These are phyloP conservation scores for Hydropotes inermis DNA, from an alignment of 2,113 vertebrate species.

Conservation along the genomic window DNA sequence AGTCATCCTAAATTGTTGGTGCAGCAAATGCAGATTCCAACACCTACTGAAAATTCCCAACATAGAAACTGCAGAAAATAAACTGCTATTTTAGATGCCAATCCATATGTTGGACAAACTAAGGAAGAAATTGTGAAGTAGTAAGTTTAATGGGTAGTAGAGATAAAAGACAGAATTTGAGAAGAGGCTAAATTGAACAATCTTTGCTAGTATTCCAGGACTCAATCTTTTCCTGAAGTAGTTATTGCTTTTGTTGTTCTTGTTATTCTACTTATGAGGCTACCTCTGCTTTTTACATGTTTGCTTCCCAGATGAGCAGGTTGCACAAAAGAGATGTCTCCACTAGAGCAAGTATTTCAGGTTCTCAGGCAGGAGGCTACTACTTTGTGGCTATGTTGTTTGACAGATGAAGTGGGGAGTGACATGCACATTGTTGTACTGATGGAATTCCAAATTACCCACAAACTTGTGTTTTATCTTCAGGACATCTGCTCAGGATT, in stretches of 20 bases:
- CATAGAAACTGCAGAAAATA: conserved; percentile 74
- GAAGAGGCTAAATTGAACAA: neutral
- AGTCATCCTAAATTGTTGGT: conserved; percentile 51
- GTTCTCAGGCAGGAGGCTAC: neutral
- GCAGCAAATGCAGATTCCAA: conserved; percentile 64
- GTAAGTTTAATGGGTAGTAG: conserved; percentile 45
- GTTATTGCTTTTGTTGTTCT: neutral
- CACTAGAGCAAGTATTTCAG: neutral
- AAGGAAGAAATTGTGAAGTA: conserved; percentile 53
- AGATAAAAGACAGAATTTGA: conserved; percentile 18
- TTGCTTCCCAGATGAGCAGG: neutral
- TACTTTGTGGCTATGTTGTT: neutral
- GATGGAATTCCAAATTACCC: neutral
- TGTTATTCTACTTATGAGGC: neutral
- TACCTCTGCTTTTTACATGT: neutral
- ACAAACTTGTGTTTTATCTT: neutral
- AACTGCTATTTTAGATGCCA: conserved; percentile 69
- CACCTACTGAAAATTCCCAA: conserved; percentile 68
- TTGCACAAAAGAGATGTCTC: neutral
- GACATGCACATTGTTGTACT: neutral
- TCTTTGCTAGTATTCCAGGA: neutral
- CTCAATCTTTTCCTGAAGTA: neutral
- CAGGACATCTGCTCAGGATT: neutral
- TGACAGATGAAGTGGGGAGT: neutral
- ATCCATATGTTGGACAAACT: conserved; percentile 72